Base-by-base conservation (phyloP, 2,888 invertebrate genomes). In the Silvanus unidentatus region DNA sequence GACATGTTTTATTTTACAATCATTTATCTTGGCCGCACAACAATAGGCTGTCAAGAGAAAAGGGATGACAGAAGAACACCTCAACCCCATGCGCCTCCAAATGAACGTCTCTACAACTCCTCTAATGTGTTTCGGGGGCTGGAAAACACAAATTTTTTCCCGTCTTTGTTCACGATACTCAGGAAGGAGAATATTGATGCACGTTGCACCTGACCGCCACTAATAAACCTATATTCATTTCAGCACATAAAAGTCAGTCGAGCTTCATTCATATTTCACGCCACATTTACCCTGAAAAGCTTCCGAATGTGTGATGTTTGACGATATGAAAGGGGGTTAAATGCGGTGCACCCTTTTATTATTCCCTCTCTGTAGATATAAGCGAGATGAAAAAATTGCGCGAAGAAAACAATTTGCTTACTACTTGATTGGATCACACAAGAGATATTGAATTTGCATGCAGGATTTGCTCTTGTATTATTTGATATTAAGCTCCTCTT, bases 1-100 rank as follows among this genome's bases (percentile, higher is more conserved):
- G 53, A 56, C 56, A 56, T 60, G 63, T 70, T 70, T 69, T 68
- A 69, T 70, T 69, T 68, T 67, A 65, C 64, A 69, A 68, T 69
- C 68, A 70, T 70, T 70, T 70, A 70, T 70, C 70, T 70, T 69
- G 63, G 63, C 63, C 66, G 66, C 65, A 60, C 68, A 70, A 70
- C 70, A 70, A 70, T 70, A 63, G 64, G 64, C 64, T 70, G 66
- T 66, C 68, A 69, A 60, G 65, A 62, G 60, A 65, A 63, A 62
- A 62, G 67, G 68, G 68, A 69, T 70, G 69, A 68, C 65, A 66
- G n/a, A n/a, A 62, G 60, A 59, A 63, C 59, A 60, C 63, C 63
- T 63, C 59, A 54, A 49, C 57, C 57, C 58, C 58, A 40, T 4
- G 13, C 28, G 11, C 30, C 16, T 16, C n/a, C 12, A 32, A 32